A percentile compares a stretch with the other conserved stretches of the same genome.
Conservation (phyloP, 2,113 vertebrate genomes). For the Falco punctatus region DNA sequence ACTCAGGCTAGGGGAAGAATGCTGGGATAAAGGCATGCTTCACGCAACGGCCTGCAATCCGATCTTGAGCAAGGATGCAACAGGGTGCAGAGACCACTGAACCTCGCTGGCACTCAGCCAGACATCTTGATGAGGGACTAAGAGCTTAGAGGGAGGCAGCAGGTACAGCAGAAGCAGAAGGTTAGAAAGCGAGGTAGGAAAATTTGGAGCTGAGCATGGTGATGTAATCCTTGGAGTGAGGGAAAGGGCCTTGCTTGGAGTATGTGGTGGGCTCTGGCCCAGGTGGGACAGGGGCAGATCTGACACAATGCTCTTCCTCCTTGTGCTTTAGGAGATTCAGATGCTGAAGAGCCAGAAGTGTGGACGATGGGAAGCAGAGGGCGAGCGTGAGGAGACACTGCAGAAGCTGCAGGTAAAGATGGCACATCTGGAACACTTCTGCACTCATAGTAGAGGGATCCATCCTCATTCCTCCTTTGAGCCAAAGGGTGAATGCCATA, state of each 20-base stretch:
- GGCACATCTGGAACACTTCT: not conserved
- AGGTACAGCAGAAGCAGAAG: not conserved
- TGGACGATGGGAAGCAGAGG: conserved; percentile 81
- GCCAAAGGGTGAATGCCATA: not conserved
- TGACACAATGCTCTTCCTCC: not conserved
- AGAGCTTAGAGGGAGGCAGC: not conserved
- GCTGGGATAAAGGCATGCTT: not conserved
- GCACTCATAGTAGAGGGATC: not conserved
- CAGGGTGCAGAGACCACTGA: not conserved
- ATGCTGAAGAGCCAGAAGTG: conserved; percentile 86
- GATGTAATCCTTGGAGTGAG: not conserved
- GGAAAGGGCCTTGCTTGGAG: not conserved
- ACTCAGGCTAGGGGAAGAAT: not conserved
- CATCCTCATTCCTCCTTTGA: not conserved
- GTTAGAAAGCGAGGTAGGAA: not conserved
- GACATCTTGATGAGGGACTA: not conserved
- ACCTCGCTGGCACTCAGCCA: not conserved
- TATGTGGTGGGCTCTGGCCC: not conserved
- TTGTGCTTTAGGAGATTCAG: conserved; percentile 86
- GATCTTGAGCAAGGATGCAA: not conserved
- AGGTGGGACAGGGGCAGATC: not conserved
- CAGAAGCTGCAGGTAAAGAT: conserved; percentile 87
- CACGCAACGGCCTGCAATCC: not conserved
- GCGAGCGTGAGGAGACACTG: conserved; percentile 83
- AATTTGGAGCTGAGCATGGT: not conserved